Percentiles rank a stretch among this genome's conserved stretches.
phyloP scores from a whole-genome alignment of 2,888 invertebrate genomes.

The Thymelicus acteon region DNA sequence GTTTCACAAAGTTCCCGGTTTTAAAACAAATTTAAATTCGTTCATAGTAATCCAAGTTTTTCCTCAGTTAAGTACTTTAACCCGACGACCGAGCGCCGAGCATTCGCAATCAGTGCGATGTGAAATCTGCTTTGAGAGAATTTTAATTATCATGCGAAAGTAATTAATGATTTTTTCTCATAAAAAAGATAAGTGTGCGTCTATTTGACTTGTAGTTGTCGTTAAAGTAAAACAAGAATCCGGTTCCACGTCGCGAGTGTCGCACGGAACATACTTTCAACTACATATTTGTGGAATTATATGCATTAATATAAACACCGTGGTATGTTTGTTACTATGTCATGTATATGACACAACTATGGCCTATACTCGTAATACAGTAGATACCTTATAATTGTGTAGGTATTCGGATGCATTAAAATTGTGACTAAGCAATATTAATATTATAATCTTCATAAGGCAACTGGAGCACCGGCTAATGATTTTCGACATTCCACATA shows the following conservation, averaged over 20 bases:
- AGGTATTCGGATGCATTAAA: too few species aligned
- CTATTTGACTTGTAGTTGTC: constrained; percentile 11
- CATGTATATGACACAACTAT: too few species aligned
- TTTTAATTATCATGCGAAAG: constrained; percentile 36
- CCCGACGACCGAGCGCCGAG: constrained; percentile 28
- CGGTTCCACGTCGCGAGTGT: constrained; percentile 17
- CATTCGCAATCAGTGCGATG: constrained; percentile 34
- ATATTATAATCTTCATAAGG: too few species aligned
- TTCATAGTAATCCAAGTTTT: constrained; percentile 38
- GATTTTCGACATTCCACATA: too few species aligned
- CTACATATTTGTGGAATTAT: constrained; percentile 40
- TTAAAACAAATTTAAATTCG: constrained; percentile 39
- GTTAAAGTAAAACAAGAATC: constrained; percentile 36
- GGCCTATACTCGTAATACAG: too few species aligned
- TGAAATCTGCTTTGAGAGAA: constrained; percentile 34
- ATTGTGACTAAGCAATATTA: too few species aligned
- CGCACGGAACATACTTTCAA: constrained; percentile 22
- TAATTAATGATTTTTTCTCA: constrained; percentile 27
- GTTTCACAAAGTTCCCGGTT: constrained; percentile 35
- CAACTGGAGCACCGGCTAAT: too few species aligned
- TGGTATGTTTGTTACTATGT: too few species aligned
- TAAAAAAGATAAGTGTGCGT: constrained; percentile 13
- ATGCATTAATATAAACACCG: constrained; percentile 18
- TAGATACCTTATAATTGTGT: too few species aligned
- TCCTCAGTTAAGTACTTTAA: constrained; percentile 35